Evolutionary conservation across 2,113 vertebrate species (phyloP), one percentile per base, ranked within the genome.

Genomic region (Nyctereutes procyonoides): DNA sequence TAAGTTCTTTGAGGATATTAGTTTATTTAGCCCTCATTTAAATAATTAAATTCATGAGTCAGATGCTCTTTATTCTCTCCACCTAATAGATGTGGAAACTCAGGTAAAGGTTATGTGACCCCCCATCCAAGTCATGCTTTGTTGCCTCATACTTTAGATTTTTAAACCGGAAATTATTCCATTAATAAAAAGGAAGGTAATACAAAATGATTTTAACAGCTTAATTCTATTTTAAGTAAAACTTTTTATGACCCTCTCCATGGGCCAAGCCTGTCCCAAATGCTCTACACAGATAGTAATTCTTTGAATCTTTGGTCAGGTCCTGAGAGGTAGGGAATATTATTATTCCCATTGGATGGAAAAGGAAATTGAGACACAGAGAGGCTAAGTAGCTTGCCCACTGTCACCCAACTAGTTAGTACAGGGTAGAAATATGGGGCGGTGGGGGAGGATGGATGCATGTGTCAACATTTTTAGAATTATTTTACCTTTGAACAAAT

Each of bases 141-240:
- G 10, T 32, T 93, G 91, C n/a, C 95, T 94, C n/a, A 92, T 19
- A 77, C 11, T 62, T 32, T 48, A 51, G 62, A 79, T 62, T 90
- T 89, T 89, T 84, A 92, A 96, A 82, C 32, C 35, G 84, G 48
- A 98, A 69, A 65, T 95, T 73, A 83, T 82, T 86, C 51, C 55
- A 2, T 62, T 79, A 80, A 81, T 71, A 60, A 95, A 90, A 96
- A 92, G 20, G 28, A 90, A 93, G 65, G 13, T 20, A 80, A 56
- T 48, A 51, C 5, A 11, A 95, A 93, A 55, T 38, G 9, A 95
- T 81, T 83, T 84, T 76, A 87, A 56, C 51, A 71, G 38, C 80
- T 76, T 73, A 67, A 71, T 90, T 88, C 51, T 63, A 16, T 83
- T 96, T 93, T 77, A 89, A 89, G 65, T 92, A 71, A 90, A 69